These are phyloP conservation scores for Eretmocerus hayati DNA, from an alignment of 2,888 invertebrate species.

Conservation along the genomic window DNA sequence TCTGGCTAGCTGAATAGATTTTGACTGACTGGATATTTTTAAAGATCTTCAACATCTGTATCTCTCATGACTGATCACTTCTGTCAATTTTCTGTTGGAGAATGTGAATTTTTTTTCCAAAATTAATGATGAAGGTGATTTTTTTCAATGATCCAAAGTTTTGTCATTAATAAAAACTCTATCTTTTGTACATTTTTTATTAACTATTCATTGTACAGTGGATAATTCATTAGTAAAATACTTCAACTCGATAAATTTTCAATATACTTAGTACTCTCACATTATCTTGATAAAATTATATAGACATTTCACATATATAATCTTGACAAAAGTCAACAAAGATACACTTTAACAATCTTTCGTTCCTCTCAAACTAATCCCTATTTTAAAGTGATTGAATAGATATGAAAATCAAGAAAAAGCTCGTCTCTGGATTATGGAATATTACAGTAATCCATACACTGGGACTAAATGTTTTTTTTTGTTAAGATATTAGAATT, in stretches of 20 bases:
- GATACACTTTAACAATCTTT: conserved; percentile 18
- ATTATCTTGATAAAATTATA: not conserved
- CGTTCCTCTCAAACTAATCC: conserved; percentile 1
- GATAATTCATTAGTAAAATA: conserved; percentile 40
- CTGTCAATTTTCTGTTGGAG: too few species aligned
- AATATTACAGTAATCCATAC: not conserved
- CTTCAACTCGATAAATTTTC: conserved; percentile 24
- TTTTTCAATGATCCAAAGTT: not conserved
- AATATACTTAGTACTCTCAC: conserved; percentile 3
- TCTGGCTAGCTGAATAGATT: conserved; percentile 2
- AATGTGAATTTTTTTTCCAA: too few species aligned
- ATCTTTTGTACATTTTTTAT: conserved; percentile 36
- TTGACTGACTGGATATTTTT: not conserved
- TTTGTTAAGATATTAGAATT: conserved; percentile 1
- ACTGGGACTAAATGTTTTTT: not conserved
- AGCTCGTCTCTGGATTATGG: too few species aligned
- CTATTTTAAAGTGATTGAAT: not conserved
- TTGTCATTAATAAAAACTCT: conserved; percentile 16
- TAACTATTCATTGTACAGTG: conserved; percentile 42
- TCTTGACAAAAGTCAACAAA: conserved; percentile 19
- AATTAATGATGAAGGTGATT: not conserved
- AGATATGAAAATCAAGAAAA: too few species aligned
- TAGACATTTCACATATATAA: conserved; percentile 12
- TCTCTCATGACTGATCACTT: too few species aligned
- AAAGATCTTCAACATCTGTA: not conserved